These are phyloP conservation scores for Petrocephalus microphthalmus DNA, from an alignment of 2,113 vertebrate species.

Conservation along the genomic window DNA sequence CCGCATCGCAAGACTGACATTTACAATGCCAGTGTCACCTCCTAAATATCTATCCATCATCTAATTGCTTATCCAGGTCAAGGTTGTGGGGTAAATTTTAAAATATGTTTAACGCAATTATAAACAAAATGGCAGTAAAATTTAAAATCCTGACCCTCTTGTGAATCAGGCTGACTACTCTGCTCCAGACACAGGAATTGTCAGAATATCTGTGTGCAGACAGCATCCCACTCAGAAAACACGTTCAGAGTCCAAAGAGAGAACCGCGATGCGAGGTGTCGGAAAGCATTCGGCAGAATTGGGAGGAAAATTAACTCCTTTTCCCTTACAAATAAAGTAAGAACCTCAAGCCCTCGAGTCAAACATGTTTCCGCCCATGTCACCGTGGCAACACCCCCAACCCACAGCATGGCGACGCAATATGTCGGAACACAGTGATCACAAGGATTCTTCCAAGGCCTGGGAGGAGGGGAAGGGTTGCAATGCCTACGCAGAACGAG, in stretches of 20 bases:
- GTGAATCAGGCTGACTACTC: neutral
- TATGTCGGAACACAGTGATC: neutral
- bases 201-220: neutral
- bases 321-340: neutral
- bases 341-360: neutral
- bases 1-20: neutral
- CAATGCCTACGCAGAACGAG: neutral
- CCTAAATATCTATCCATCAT: neutral
- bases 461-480: neutral
- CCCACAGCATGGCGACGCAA: neutral
- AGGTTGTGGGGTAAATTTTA: neutral
- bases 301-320: neutral
- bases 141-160: neutral
- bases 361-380: neutral
- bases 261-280: too few relatives aligned
- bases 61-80: neutral
- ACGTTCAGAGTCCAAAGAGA: neutral
- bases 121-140: neutral
- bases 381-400: neutral
- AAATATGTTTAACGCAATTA: neutral
- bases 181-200: neutral
- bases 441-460: neutral
- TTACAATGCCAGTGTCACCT: neutral
- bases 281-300: neutral
- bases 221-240: neutral